phyloP scores from a whole-genome alignment of 2,888 invertebrate species.

The Operophtera brumata region DNA sequence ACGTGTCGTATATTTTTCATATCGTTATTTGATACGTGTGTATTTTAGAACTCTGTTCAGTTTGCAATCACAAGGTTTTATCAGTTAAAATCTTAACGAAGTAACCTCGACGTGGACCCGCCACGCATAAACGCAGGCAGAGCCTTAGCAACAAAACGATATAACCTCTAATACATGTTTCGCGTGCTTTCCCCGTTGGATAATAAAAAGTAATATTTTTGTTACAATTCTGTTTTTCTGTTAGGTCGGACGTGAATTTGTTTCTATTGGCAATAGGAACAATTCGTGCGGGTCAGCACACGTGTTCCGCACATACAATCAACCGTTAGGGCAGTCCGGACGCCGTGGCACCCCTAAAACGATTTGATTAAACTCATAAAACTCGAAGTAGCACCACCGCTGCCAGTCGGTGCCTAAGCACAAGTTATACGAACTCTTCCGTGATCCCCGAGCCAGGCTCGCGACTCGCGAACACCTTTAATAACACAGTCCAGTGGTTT shows the following conservation, averaged over 20 bases:
- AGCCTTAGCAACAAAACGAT: constrained; percentile 40
- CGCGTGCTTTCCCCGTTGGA: constrained; percentile 51
- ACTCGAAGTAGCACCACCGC: constrained; percentile 55
- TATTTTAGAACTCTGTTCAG: constrained; percentile 18
- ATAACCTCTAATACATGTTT: constrained; percentile 56
- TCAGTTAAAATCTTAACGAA: constrained; percentile 45
- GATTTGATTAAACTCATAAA: constrained; percentile 79
- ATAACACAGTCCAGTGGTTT: constrained; percentile 75
- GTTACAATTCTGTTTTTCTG: constrained; percentile 47
- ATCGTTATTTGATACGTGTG: no score
- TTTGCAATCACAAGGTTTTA: constrained; percentile 31
- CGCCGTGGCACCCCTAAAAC: constrained; percentile 65
- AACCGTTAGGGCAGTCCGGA: constrained; percentile 52
- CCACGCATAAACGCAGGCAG: constrained; percentile 43
- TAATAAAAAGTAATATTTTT: constrained; percentile 54
- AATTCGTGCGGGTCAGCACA: constrained; percentile 59
- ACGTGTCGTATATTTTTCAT: no score
- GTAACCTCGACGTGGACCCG: constrained; percentile 40
- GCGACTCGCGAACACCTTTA: constrained; percentile 61
- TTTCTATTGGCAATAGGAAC: constrained; percentile 43
- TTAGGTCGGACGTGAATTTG: constrained; percentile 36
- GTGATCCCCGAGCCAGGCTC: constrained; percentile 50
- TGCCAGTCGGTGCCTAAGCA: constrained; percentile 29
- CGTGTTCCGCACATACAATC: constrained; percentile 66
- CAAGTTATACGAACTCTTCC: constrained; percentile 45